Percentiles rank a stretch among this genome's conserved stretches.
Evolutionary conservation across 2,888 invertebrate species (phyloP).

Genomic region (Thymelicus lineola): DNA sequence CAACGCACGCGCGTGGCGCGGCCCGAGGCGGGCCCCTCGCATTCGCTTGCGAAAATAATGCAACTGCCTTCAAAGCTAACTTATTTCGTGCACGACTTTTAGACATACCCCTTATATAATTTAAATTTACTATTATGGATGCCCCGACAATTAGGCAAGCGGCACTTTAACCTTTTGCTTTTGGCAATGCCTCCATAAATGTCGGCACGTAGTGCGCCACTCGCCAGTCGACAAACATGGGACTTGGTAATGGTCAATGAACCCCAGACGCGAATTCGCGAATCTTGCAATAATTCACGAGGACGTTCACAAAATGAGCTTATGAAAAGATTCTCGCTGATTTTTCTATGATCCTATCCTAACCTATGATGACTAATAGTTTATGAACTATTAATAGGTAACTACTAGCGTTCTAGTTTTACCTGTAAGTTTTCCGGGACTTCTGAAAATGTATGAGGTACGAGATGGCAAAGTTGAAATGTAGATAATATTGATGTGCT

Average conservation of each 20-base stretch:
- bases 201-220: conserved; percentile 27
- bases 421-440: too few relatives aligned
- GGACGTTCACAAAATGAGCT: conserved; percentile 22
- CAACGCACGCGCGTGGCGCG: conserved; percentile 63
- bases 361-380: too few relatives aligned
- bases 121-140: conserved; percentile 39
- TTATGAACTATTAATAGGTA: too few relatives aligned
- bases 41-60: conserved; percentile 71
- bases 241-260: conserved; percentile 39
- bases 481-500: too few relatives aligned
- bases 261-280: conserved; percentile 34
- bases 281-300: conserved; percentile 32
- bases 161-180: conserved; percentile 37
- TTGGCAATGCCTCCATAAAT: conserved; percentile 36
- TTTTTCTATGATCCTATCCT: background rate
- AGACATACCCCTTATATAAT: conserved; percentile 6
- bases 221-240: conserved; percentile 30
- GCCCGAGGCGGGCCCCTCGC: conserved; percentile 62
- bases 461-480: too few relatives aligned
- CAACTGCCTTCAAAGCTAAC: conserved; percentile 45
- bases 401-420: too few relatives aligned
- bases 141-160: conserved; percentile 31
- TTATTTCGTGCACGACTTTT: conserved; percentile 9
- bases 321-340: background rate
- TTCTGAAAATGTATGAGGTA: too few relatives aligned